Base-by-base conservation (phyloP, 1,140 invertebrate genomes). In the Tetragnatha versicolor region DNA sequence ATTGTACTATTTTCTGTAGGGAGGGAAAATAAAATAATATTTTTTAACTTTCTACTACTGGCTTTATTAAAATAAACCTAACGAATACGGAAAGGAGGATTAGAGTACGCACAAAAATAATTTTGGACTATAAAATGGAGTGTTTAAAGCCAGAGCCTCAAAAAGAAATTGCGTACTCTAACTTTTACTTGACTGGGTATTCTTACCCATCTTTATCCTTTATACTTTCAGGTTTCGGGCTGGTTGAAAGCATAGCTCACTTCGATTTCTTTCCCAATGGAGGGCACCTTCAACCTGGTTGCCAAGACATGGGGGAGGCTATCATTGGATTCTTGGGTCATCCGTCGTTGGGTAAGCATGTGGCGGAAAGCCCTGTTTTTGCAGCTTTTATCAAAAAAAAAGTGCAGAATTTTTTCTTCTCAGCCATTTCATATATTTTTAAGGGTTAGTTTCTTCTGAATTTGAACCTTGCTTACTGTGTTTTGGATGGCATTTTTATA, bases 251-350 rank as follows among this genome's bases (percentile, higher is more conserved):
- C 47, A 51, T 79, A 4, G 81, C 79, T 5, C 68, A 82, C 63
- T 63, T 81, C 20, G 82, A 83, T 45, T 83, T 83, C 31, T 83
- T 69, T 58, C 82, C 82, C 0, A 83, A 83, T 29, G 82, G 65
- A 55, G 82, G 82, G 3, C 70, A 83, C n/a, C 84, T 88, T 3
- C 82, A 83, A 37, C 82, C 82, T 4, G 80, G 82, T 3, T 82
- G 81, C 33, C 17, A 47, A 66, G 42, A 60, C 14, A 65, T 60
- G 69, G 69, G 20, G 17, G 31, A 53, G 1, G 60, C 47, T 2
- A 53, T 63, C 17, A 14, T 63, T 6, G n/a, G 10, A 53, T 65
- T 63, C 10, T n/a, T 75, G 2, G 12, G 3, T 2, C 39, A 75
- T 37, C 53, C 37, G 6, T 35, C 25, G 0, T 63, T 49, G 27